Evolutionary conservation across 1,140 invertebrate genomes (phyloP).

Genomic region (Drosophila elegans): DNA sequence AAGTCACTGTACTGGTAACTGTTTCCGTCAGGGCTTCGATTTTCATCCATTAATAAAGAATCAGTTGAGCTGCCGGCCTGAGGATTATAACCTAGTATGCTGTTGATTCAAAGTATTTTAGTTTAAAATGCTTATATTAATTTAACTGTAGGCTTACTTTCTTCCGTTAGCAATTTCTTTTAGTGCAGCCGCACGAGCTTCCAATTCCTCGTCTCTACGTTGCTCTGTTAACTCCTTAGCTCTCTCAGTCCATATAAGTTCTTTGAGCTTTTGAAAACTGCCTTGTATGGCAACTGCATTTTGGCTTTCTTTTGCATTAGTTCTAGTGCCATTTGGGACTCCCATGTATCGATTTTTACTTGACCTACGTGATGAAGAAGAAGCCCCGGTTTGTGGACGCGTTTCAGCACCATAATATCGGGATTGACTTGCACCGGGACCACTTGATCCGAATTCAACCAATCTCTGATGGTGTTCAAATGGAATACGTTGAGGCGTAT

Average conservation of each 20-base stretch:
- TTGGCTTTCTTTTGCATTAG: slow-evolving; percentile 28
- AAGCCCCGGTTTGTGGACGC: slow-evolving; percentile 28
- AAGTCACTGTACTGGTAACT: slow-evolving; percentile 23
- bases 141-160: slow-evolving; percentile 56
- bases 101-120: slow-evolving; percentile 17
- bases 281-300: slow-evolving; percentile 86
- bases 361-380: slow-evolving; percentile 43
- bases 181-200: slow-evolving; percentile 86
- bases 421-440: slow-evolving; percentile 21
- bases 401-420: slow-evolving; percentile 61
- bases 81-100: slow-evolving; percentile 52
- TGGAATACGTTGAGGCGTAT: slow-evolving; percentile 40
- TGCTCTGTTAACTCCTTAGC: slow-evolving; percentile 89
- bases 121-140: background rate
- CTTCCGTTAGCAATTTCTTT: slow-evolving; percentile 86
- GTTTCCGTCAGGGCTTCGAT: slow-evolving; percentile 64
- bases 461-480: slow-evolving; percentile 53
- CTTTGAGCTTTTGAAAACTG: slow-evolving; percentile 88
- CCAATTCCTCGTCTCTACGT: slow-evolving; percentile 87
- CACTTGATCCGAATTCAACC: slow-evolving; percentile 28
- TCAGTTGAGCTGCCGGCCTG: slow-evolving; percentile 33
- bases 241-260: slow-evolving; percentile 88
- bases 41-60: slow-evolving; percentile 72
- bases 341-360: slow-evolving; percentile 72
- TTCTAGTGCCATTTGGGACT: slow-evolving; percentile 38